Evolutionary conservation across 2,888 invertebrate species (phyloP), one percentile per base, ranked within the genome.

Genomic region (Eupithecia inturbata): DNA sequence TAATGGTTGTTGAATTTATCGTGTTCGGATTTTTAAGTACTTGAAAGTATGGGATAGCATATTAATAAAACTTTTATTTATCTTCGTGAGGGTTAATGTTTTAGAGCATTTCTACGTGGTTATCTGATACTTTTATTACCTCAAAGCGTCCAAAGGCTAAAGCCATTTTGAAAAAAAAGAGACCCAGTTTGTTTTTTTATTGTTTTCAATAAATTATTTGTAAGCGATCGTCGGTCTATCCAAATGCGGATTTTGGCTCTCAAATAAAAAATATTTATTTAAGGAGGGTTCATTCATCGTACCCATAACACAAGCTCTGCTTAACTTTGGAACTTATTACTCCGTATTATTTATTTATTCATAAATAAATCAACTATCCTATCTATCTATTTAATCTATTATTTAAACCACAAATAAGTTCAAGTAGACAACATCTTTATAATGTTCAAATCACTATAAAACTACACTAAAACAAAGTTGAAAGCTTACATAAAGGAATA

Each of bases 21-120:
- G 62, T 67, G 22, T n/a, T 53, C 12, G 10, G 9, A 12, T n/a
- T 68, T 68, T 68, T n/a, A n/a, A 49, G 33, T 31, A 62, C 60
- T 28, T 28, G 7, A 6, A 60, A 28, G 16, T 60, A 31, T 62
- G 16, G 26, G 26, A 57, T 4, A 57, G 26, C n/a, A 26, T 4
- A 53, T 57, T 26, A 4, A 57, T 26, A n/a, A 49, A n/a, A 0
- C 1, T 49, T 49, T 45, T 19, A n/a, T n/a, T n/a, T n/a, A n/a
- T n/a, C n/a, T n/a, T n/a, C 22, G 10, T 3, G 10, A 53, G n/a
- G n/a, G n/a, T 9, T 19, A 45, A 49, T 53, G 10, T 53, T 22
- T 53, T 53, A 9, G 3, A 53, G n/a, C 22, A 10, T 22, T 19
- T 9, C 7, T n/a, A 49, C 9, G 49, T n/a, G n/a, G 22, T 53